phyloP scores from a whole-genome alignment of 2,888 invertebrate species.

The Pteria penguin region DNA sequence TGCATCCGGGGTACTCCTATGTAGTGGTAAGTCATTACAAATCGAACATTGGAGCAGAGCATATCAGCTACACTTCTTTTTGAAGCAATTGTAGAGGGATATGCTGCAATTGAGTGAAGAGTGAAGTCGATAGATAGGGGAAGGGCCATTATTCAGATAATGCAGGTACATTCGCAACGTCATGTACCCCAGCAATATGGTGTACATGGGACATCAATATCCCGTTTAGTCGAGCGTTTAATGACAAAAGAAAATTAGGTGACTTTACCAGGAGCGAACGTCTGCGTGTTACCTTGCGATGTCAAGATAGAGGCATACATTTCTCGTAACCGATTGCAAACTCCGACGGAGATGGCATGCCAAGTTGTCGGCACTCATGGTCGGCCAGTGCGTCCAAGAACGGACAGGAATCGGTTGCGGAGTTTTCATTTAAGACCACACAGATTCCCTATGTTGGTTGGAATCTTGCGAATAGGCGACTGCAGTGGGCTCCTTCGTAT shows the following conservation, averaged over 20 bases:
- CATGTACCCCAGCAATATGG: conserved; percentile 17
- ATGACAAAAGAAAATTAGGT: neutral
- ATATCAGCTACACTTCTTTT: no score
- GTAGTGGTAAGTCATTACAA: no score
- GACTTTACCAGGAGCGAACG: neutral
- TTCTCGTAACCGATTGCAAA: neutral
- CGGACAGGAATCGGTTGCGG: neutral
- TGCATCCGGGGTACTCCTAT: no score
- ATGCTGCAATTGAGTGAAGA: no score
- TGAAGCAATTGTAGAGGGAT: no score
- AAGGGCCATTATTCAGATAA: conserved; percentile 5
- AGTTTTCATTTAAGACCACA: neutral
- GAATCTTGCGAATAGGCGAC: neutral
- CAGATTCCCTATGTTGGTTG: neutral
- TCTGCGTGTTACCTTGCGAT: neutral
- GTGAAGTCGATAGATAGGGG: conserved; percentile 1
- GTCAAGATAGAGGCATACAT: conserved; percentile 7
- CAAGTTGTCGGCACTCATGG: no score
- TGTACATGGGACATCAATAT: conserved; percentile 2
- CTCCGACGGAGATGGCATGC: neutral
- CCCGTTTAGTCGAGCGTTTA: no score
- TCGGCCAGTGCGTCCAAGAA: no score
- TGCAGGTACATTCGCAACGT: conserved; percentile 9
- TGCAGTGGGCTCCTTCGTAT: neutral
- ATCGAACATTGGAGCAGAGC: no score